Percentiles rank a stretch among this genome's conserved stretches.
Evolutionary conservation across 2,888 invertebrate species (phyloP).

Genomic region (Euplagia quadripunctaria): DNA sequence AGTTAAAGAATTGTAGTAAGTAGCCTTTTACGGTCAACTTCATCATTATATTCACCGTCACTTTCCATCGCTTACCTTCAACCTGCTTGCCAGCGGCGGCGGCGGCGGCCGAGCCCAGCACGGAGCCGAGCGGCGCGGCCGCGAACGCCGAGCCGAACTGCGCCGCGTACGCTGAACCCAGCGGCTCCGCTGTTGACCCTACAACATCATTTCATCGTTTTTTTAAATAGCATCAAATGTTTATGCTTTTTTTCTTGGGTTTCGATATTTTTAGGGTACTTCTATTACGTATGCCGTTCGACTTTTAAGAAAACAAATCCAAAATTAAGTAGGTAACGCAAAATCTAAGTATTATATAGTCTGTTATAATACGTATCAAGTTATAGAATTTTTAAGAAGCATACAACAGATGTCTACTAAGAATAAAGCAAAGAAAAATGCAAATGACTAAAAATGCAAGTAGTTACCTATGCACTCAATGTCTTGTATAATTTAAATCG

Average conservation of each 20-base stretch:
- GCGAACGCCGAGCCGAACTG: conserved; percentile 90
- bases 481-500: conserved; percentile 34
- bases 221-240: neutral
- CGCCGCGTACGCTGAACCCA: conserved; percentile 88
- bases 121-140: conserved; percentile 88
- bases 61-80: conserved; percentile 88
- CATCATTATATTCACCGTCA: too few relatives aligned
- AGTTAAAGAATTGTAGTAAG: too few relatives aligned
- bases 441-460: conserved; percentile 2
- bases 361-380: neutral
- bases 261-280: neutral
- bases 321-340: neutral
- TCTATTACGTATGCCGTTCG: too few relatives aligned
- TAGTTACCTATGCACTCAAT: conserved; percentile 12
- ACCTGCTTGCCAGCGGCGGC: conserved; percentile 96
- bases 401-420: neutral
- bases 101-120: conserved; percentile 91
- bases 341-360: neutral
- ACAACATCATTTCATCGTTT: conserved; percentile 36
- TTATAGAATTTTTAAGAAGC: neutral
- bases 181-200: conserved; percentile 89
- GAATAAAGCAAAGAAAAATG: conserved; percentile 1
- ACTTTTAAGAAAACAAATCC: neutral
- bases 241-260: neutral
- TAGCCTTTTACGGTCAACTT: too few relatives aligned